These are phyloP conservation scores for Beris chalybata DNA, from an alignment of 2,888 invertebrate species.

Conservation along the genomic window DNA sequence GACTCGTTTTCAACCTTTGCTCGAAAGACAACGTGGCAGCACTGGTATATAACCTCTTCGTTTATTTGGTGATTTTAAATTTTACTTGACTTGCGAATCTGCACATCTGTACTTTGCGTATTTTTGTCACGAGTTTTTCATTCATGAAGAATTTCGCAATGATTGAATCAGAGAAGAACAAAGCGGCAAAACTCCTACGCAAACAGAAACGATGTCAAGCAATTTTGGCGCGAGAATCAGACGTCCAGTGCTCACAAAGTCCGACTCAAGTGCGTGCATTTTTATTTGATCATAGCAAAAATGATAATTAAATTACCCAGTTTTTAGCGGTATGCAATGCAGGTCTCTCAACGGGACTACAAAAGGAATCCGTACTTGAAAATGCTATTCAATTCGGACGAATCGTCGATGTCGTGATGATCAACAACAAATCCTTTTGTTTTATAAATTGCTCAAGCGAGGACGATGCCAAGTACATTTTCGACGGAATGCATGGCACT, in stretches of 20 bases:
- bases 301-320: slow-evolving; percentile 34
- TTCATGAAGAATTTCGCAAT: no score
- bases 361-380: slow-evolving; percentile 64
- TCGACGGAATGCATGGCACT: slow-evolving; percentile 63
- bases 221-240: slow-evolving; percentile 56
- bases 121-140: no score
- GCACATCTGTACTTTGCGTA: no score
- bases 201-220: slow-evolving; percentile 58
- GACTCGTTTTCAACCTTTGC: no score
- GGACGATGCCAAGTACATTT: slow-evolving; percentile 62
- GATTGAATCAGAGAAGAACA: background rate
- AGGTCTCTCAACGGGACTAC: slow-evolving; percentile 79
- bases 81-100: no score
- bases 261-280: slow-evolving; percentile 50
- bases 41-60: no score
- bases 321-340: slow-evolving; percentile 74
- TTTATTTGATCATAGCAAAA: no score
- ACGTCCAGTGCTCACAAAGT: slow-evolving; percentile 48
- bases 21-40: no score
- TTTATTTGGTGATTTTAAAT: no score
- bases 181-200: slow-evolving; percentile 50
- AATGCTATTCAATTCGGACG: slow-evolving; percentile 60
- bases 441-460: slow-evolving; percentile 66
- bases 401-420: slow-evolving; percentile 66
- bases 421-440: slow-evolving; percentile 79